These are phyloP conservation scores for Alcedo quadribrachys DNA, from an alignment of 2,797 vertebrate species.

Conservation along the genomic window DNA sequence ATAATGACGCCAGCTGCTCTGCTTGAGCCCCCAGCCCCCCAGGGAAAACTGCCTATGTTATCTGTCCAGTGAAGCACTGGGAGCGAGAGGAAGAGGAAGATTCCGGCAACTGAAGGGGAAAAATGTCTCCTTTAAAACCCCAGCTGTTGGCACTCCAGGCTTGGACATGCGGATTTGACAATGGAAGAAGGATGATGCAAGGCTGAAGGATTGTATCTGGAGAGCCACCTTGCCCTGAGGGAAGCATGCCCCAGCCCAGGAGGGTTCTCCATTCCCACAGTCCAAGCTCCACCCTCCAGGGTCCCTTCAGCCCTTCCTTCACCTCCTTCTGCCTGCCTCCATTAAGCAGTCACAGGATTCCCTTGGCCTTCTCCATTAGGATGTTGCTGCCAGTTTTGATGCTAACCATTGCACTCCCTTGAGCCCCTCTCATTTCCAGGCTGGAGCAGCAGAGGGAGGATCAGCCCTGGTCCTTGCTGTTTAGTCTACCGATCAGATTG, in stretches of 20 bases:
- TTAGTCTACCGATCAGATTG: slow-evolving; percentile 94
- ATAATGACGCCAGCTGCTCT: slow-evolving; percentile 13
- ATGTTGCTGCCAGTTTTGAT: slow-evolving; percentile 79
- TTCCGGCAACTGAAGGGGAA: neutral
- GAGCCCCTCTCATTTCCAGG: slow-evolving; percentile 53
- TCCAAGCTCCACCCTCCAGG: neutral
- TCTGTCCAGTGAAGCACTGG: neutral
- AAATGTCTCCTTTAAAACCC: neutral
- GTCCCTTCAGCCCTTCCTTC: neutral
- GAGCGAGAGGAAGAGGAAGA: neutral
- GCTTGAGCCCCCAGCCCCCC: rapidly evolving
- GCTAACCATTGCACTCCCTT: slow-evolving; percentile 76
- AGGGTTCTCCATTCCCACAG: neutral
- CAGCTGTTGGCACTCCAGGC: rapidly evolving
- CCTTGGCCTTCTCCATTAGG: slow-evolving; percentile 73
- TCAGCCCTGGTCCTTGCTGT: slow-evolving; percentile 82
- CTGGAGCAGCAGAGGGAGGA: slow-evolving; percentile 67
- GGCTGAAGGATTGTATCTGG: neutral
- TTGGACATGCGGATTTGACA: neutral
- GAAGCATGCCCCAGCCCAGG: rapidly evolving
- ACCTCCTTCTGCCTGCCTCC: neutral
- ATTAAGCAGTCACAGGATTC: slow-evolving; percentile 53
- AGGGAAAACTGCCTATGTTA: neutral
- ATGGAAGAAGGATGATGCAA: neutral
- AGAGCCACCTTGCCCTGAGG: neutral